Evolutionary conservation across 2,888 invertebrate species (phyloP).

Genomic region (Perizoma flavofasciatum): DNA sequence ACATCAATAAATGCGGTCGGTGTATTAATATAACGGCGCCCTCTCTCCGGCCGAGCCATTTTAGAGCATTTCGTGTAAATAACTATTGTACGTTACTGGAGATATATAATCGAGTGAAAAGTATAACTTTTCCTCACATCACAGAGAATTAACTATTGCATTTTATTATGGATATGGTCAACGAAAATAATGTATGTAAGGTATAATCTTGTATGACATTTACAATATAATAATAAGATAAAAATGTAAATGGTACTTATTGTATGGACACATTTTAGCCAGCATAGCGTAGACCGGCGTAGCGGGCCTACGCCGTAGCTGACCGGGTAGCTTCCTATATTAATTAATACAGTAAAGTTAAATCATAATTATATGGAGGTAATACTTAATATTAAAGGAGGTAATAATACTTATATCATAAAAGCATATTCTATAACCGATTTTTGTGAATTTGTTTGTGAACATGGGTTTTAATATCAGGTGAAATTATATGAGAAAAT

Average conservation of each 20-base stretch:
- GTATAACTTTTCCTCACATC: constrained; percentile 32
- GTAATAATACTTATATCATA: constrained; percentile 80
- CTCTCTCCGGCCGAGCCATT: constrained; percentile 66
- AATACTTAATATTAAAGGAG: constrained; percentile 80
- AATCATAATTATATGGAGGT: constrained; percentile 68
- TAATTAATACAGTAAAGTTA: constrained; percentile 61
- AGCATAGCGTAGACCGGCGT: constrained; percentile 7
- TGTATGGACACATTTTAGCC: constrained; percentile 44
- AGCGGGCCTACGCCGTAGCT: constrained; percentile 19
- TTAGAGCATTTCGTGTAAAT: constrained; percentile 69
- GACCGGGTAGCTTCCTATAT: constrained; percentile 26
- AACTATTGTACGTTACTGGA: constrained; percentile 77
- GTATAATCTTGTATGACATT: constrained; percentile 75
- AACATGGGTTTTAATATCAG: constrained; percentile 53
- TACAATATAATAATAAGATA: constrained; percentile 71
- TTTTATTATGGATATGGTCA: constrained; percentile 80
- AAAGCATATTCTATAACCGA: constrained; percentile 60
- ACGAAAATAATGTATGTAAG: constrained; percentile 77
- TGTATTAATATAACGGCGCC: constrained; percentile 62
- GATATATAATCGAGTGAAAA: constrained; percentile 25
- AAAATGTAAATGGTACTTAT: constrained; percentile 51
- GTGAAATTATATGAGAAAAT: constrained; percentile 38
- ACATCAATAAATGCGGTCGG: constrained; percentile 51
- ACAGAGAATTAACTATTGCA: constrained; percentile 74
- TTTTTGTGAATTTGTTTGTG: constrained; percentile 74